Evolutionary conservation across 2,113 vertebrate genomes (phyloP), one percentile per base, ranked within the genome.

Genomic region (Dipodomys spectabilis): DNA sequence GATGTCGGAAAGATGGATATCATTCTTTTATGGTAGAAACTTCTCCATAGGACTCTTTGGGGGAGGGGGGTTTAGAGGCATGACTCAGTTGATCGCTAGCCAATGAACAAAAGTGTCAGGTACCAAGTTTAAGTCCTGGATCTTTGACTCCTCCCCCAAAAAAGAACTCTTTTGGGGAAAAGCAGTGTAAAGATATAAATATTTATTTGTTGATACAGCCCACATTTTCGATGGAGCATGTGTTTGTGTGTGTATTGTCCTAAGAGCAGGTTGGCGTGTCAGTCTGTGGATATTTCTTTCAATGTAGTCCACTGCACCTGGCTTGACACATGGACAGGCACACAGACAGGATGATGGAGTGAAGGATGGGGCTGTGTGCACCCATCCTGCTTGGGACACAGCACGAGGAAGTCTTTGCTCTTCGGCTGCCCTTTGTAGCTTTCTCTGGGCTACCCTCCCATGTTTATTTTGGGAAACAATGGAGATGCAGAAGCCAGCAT

Each of bases 401-500:
- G 27, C 39, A 35, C 4, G 13, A 75, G 53, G 22, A 91, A 81
- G 30, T 15, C 62, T 86, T 83, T 60, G 77, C 15, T 71, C 8
- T 27, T 35, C 18, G 35, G 81, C 92, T 81, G 77, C 30, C 32
- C 77, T 93, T 92, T 90, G 49, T 57, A 23, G 35, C 44, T 83
- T 87, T 53, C 88, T 44, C 78, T 65, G 69, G 22, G 78, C 44
- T 35, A 6, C 5, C 35, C 32, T 91, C 78, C 87, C 67, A 28
- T 86, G 28, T 90, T 78, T 92, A 89, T 93, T 91, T 92, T 75
- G 19, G 71, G 87, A 82, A 93, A 71, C 75, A 67, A 13, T 6
- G 5, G 91, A 91, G 91, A 86, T 69, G 86, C 84, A 87, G 88
- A 95, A 92, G 85, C 45, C 96, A 95, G 96, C 84, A 53, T 94